phyloP scores from a whole-genome alignment of 2,888 invertebrate species.

The Mesorhabditis belari region DNA sequence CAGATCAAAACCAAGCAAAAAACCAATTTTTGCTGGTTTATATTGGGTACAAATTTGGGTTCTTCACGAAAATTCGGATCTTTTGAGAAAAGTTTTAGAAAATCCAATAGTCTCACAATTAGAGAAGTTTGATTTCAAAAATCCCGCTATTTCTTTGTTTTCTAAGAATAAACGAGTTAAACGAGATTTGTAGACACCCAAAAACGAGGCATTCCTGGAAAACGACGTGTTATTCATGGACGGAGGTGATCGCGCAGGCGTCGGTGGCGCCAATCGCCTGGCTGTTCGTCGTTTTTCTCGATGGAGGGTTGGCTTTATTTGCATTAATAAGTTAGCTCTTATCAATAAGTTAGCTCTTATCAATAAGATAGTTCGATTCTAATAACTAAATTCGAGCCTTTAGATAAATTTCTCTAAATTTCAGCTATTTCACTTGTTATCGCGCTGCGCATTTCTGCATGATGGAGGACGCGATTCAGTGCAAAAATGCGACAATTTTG shows the following conservation, averaged over 20 bases:
- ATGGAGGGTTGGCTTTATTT: slow-evolving; percentile 24
- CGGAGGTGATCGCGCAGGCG: slow-evolving; percentile 31
- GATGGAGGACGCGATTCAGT: slow-evolving; percentile 15
- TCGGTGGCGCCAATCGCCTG: slow-evolving; percentile 42
- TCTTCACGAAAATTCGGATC: neutral
- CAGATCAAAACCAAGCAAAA: too few relatives aligned
- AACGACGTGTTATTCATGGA: slow-evolving; percentile 37
- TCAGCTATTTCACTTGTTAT: slow-evolving; percentile 37
- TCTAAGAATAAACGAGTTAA: neutral
- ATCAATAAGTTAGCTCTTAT: too few relatives aligned
- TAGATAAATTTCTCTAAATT: too few relatives aligned
- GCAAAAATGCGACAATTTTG: slow-evolving; percentile 25
- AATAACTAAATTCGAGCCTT: too few relatives aligned
- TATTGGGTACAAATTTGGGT: too few relatives aligned
- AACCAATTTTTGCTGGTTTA: too few relatives aligned
- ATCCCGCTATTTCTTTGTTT: neutral
- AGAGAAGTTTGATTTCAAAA: too few relatives aligned
- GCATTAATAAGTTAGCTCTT: slow-evolving; percentile 5
- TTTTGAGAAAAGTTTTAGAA: neutral
- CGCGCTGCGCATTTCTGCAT: slow-evolving; percentile 33
- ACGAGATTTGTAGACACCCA: slow-evolving; percentile 12
- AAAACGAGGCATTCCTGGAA: slow-evolving; percentile 34
- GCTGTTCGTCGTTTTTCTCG: slow-evolving; percentile 45
- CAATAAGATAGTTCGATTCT: too few relatives aligned
- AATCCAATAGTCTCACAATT: too few relatives aligned